Conservation (phyloP, 2,113 vertebrate species). For the Trogon melanurus region DNA sequence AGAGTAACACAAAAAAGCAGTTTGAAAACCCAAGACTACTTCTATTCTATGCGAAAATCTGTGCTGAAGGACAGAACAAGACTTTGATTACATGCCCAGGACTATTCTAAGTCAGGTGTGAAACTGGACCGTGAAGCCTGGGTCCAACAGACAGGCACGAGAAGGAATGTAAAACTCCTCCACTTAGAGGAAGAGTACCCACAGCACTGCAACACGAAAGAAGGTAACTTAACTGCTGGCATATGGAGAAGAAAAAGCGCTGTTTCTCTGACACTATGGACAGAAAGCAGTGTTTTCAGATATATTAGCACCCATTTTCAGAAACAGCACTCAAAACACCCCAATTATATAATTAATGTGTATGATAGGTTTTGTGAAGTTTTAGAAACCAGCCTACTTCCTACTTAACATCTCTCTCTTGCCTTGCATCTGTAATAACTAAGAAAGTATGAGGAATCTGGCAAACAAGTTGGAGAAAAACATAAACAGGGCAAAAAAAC, state of each 20-base stretch:
- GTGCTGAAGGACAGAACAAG: neutral
- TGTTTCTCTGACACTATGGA: neutral
- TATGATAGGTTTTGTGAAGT: neutral
- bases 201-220: neutral
- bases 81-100: neutral
- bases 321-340: neutral
- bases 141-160: fast-evolving
- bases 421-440: neutral
- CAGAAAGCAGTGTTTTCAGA: neutral
- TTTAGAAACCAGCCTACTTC: neutral
- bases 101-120: neutral
- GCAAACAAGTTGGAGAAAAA: neutral
- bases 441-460: neutral
- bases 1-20: neutral
- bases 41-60: neutral
- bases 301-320: neutral
- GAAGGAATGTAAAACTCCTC: neutral
- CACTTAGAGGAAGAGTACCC: neutral
- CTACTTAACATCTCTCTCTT: neutral
- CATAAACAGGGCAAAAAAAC: neutral
- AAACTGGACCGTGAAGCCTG: neutral
- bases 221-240: neutral
- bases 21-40: neutral
- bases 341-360: too few species aligned
- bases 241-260: neutral